Base-by-base conservation (phyloP, 2,888 invertebrate species). In the Aphelenchoides bicaudatus region DNA sequence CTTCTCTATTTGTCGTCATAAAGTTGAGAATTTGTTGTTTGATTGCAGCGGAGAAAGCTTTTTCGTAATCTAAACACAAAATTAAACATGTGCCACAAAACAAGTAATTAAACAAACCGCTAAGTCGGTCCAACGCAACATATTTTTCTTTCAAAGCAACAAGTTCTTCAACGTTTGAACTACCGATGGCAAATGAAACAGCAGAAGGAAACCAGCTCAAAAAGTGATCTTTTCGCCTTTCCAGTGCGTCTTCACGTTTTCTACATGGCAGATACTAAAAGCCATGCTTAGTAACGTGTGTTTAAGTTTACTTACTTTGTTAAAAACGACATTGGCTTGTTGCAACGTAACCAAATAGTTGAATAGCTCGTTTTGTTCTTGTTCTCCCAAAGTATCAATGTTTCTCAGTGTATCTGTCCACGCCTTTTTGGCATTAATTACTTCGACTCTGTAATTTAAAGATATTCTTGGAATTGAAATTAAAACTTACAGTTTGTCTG, bases 111-210 rank as follows among this genome's bases (percentile, higher is more conserved):
- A 10, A 8, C 13, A 2, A 23, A 67, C 66, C 66, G 23, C 51
- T 31, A 27, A 53, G 50, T 51, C 67, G 46, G 23, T 61, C 57
- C 19, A 67, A 38, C n/a, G 59, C 51, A n/a, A 38, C 39, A 43
- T 60, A 67, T 39, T 67, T 63, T 34, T 67, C 66, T 21, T 55
- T 39, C 16, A 67, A 51, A 25, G 49, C 31, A 16, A 54, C 60
- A 31, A 67, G 29, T 48, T 67, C 57, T n/a, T 62, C 62, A 10
- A 53, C 47, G 38, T 67, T 62, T 8, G 57, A 49, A 6, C 54
- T 51, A 27, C 70, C 70, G 39, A 67, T 68, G 1, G 68, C 70
- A 10, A 71, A 58, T 27, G 67, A 28, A 28, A 68, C 63, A 3
- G 67, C 70, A 16, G 67, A 56, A 1, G 68, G 56, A 39, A 59